These are phyloP conservation scores for Etheostoma cragini DNA, from an alignment of 2,113 vertebrate species.

Conservation along the genomic window DNA sequence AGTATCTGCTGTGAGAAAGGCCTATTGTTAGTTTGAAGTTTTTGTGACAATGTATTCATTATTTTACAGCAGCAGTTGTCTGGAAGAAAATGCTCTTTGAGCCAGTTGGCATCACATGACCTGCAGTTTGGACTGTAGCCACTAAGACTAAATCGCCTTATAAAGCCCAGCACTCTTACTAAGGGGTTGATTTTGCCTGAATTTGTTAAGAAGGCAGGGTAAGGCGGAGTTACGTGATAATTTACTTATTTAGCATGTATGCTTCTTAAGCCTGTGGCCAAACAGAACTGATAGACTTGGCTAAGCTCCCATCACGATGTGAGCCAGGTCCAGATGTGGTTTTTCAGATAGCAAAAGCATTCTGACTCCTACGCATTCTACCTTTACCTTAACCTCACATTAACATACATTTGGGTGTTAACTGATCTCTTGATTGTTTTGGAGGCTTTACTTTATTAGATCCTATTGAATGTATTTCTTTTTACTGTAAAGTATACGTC, in stretches of 20 bases:
- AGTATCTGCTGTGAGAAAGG: background rate
- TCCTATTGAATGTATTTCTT: conserved; percentile 14
- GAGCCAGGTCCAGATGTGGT: background rate
- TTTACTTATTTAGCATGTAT: background rate
- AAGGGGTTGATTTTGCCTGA: background rate
- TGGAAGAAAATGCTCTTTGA: background rate
- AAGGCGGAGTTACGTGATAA: background rate
- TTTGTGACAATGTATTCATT: background rate
- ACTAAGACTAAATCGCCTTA: background rate
- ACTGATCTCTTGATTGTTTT: background rate
- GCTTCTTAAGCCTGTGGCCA: background rate
- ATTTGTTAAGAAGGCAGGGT: background rate
- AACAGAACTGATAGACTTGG: background rate
- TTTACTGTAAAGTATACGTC: background rate
- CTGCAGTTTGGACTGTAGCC: background rate
- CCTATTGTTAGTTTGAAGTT: background rate
- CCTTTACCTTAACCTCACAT: background rate
- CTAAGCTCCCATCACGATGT: background rate
- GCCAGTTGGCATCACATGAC: background rate
- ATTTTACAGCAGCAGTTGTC: background rate
- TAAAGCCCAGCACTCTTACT: background rate
- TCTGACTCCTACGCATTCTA: background rate
- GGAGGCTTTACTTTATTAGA: background rate
- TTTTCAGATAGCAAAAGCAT: background rate
- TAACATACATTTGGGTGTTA: background rate